Evolutionary conservation across 1,140 invertebrate species (phyloP).

Genomic region (Pseudomyrmex gracilis): DNA sequence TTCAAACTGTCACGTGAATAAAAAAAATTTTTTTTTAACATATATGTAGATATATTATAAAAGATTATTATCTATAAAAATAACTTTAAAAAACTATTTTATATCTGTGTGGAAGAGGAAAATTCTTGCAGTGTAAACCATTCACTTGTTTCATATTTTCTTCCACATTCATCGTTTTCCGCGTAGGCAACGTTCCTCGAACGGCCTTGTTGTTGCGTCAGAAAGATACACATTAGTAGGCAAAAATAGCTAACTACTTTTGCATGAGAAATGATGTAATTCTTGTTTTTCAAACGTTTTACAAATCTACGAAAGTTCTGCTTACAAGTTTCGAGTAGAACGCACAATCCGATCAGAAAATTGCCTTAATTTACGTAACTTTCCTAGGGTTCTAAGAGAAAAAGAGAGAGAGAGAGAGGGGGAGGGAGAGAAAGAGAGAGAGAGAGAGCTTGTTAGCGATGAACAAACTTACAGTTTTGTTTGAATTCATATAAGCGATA

Average conservation of each 20-base stretch:
- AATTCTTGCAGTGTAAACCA: background rate
- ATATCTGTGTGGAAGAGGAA: no score
- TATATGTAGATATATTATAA: slow-evolving; percentile 9
- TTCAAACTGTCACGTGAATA: slow-evolving; percentile 1
- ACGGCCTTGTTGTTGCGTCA: slow-evolving; percentile 7
- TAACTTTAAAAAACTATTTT: no score
- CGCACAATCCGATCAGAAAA: slow-evolving; percentile 14
- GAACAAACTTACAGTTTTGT: slow-evolving; percentile 4
- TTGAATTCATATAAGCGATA: background rate
- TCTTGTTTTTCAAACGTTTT: background rate
- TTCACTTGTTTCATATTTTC: background rate
- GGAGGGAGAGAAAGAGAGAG: background rate
- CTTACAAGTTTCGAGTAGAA: slow-evolving; percentile 41
- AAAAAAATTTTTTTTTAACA: background rate
- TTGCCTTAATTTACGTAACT: slow-evolving; percentile 46
- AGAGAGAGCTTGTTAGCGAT: background rate
- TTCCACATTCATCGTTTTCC: background rate
- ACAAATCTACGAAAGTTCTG: background rate
- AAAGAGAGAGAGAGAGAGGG: no score
- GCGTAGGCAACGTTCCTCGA: background rate
- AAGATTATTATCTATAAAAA: no score
- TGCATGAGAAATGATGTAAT: background rate
- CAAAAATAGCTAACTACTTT: slow-evolving; percentile 28
- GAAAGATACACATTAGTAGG: background rate
- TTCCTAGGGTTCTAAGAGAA: background rate